Conservation (phyloP, 2,113 vertebrate species). For the Sardina pilchardus region DNA sequence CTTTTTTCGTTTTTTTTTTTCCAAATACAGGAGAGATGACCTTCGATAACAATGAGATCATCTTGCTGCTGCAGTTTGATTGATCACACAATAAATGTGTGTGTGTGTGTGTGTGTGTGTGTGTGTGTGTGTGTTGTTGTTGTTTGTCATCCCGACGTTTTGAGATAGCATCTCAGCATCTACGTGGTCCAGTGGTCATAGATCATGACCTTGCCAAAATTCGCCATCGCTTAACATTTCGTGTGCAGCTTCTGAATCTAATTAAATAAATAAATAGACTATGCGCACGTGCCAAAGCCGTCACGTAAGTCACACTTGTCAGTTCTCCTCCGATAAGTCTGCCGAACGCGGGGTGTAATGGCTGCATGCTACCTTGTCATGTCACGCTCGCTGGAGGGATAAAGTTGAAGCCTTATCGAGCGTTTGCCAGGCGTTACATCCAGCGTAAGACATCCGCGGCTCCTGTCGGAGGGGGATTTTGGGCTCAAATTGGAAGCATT, state of each 20-base stretch:
- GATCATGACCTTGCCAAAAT: not conserved
- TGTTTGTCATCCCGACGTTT: not conserved
- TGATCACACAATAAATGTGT: constrained; percentile 1
- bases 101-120: not conserved
- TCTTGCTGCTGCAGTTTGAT: not conserved
- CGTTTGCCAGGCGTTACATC: not conserved
- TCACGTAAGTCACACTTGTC: not conserved
- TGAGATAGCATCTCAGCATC: too few species aligned
- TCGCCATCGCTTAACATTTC: not conserved
- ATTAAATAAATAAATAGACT: not conserved
- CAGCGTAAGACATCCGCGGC: not conserved
- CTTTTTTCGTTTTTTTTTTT: not conserved
- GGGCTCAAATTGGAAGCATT: not conserved
- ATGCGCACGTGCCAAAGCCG: not conserved
- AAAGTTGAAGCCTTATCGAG: not conserved
- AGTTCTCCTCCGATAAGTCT: not conserved
- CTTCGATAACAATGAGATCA: not conserved
- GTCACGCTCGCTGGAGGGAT: not conserved
- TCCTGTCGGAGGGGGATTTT: not conserved
- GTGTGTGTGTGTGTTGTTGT: not conserved
- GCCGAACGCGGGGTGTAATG: not conserved
- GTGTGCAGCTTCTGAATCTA: not conserved
- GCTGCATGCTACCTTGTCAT: not conserved
- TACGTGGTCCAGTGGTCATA: not conserved
- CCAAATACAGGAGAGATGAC: not conserved